Evolutionary conservation across 1,140 invertebrate species (phyloP).

Genomic region (Oreohelix idahoensis): DNA sequence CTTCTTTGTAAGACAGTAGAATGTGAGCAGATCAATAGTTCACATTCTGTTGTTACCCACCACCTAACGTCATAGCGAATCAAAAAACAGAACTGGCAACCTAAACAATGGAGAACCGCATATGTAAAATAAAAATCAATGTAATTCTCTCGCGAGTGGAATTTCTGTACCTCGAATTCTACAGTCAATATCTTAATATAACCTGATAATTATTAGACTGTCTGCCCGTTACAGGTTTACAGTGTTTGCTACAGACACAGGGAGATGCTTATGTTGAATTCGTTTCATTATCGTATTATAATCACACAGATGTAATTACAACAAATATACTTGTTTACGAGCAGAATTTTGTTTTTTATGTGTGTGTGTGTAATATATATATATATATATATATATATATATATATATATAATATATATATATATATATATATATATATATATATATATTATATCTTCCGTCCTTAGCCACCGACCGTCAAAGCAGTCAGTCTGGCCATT

Average conservation of each 20-base stretch:
- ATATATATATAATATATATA: too few species aligned
- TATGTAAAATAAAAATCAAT: not conserved
- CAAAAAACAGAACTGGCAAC: not conserved
- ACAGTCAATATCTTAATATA: too few species aligned
- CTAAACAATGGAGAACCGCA: not conserved
- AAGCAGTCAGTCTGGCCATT: too few species aligned
- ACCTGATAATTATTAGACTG: not conserved
- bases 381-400: too few species aligned
- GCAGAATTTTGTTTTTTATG: too few species aligned
- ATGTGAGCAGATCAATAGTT: not conserved
- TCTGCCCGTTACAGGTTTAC: too few species aligned
- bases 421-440: too few species aligned
- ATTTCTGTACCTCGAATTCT: not conserved
- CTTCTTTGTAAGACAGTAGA: not conserved
- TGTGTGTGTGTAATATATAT: too few species aligned
- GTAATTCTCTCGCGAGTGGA: too few species aligned
- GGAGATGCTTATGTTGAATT: too few species aligned
- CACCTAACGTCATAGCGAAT: not conserved
- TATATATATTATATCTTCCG: too few species aligned
- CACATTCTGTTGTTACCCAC: not conserved
- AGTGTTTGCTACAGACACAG: not conserved
- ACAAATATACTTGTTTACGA: not conserved
- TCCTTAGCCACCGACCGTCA: too few species aligned
- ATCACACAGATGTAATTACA: not conserved
- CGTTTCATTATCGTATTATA: not conserved